A percentile compares a stretch with the other conserved stretches of the same genome.
Conservation (phyloP, 1,140 invertebrate genomes). For the Aleiodes sp. region DNA sequence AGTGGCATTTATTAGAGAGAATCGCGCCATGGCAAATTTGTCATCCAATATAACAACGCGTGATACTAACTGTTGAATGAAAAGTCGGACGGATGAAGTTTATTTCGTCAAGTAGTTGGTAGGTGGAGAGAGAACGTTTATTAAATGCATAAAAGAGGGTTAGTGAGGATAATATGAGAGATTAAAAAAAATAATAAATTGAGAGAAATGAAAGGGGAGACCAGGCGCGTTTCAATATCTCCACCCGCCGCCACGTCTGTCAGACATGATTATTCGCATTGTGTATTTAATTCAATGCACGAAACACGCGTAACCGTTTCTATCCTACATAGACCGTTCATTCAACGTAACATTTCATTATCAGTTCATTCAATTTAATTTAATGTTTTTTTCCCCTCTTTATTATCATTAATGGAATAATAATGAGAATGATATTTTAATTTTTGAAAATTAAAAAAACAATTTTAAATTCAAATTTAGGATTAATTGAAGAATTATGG, state of each 20-base stretch:
- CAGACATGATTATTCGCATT: not conserved
- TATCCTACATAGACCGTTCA: constrained; percentile 24
- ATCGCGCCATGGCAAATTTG: constrained; percentile 9
- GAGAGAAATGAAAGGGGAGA: not conserved
- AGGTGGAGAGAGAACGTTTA: constrained; percentile 12
- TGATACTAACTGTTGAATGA: constrained; percentile 21
- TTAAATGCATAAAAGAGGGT: not conserved
- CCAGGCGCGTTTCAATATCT: not conserved
- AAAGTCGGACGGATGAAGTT: constrained; percentile 3
- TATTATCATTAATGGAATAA: constrained; percentile 7
- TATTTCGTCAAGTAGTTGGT: not conserved
- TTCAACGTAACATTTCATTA: constrained; percentile 19
- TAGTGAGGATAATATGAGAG: no score
- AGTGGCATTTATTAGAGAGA: constrained; percentile 11
- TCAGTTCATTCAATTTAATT: constrained; percentile 7
- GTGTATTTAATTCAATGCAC: constrained; percentile 28
- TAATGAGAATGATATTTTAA: no score
- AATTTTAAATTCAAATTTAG: no score
- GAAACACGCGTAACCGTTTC: constrained; percentile 35
- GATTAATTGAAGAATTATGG: no score
- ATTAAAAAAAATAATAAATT: not conserved
- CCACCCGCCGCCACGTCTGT: not conserved
- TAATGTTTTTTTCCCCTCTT: not conserved
- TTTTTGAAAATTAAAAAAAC: no score
- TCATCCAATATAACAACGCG: constrained; percentile 18